Conservation (phyloP, 2,888 invertebrate species). For the Oligia latruncula region DNA sequence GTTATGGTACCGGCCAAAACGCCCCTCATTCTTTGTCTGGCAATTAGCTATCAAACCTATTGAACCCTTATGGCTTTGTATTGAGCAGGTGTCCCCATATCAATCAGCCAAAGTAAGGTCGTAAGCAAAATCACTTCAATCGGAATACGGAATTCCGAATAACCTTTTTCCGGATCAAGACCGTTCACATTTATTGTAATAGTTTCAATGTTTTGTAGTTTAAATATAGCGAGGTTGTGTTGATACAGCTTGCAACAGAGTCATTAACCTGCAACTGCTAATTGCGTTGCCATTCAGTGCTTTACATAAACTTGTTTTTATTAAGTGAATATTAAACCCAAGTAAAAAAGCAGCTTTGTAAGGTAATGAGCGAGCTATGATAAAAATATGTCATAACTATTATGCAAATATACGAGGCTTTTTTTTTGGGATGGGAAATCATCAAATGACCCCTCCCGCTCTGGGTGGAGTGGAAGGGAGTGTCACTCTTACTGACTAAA, state of each 20-base stretch:
- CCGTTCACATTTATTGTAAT: slow-evolving; percentile 1
- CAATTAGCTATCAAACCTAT: not conserved
- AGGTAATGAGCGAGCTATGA: not conserved
- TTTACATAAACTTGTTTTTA: not conserved
- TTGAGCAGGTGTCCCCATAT: not conserved
- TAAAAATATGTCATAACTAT: not conserved
- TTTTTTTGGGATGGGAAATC: too few relatives aligned
- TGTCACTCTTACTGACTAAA: too few relatives aligned
- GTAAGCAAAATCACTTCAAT: slow-evolving; percentile 8
- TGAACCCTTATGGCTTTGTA: not conserved
- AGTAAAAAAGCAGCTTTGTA: not conserved
- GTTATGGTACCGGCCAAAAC: too few relatives aligned
- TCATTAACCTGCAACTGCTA: slow-evolving; percentile 6
- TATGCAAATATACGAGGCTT: not conserved
- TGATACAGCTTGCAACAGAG: slow-evolving; percentile 4
- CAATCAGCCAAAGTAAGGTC: not conserved
- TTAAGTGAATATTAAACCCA: not conserved
- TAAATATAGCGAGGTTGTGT: slow-evolving; percentile 1
- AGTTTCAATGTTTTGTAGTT: not conserved
- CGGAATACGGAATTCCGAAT: not conserved
- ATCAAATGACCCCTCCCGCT: too few relatives aligned
- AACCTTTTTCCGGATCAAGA: not conserved
- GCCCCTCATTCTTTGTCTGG: not conserved
- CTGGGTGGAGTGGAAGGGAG: too few relatives aligned
- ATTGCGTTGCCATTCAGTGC: slow-evolving; percentile 8